Conservation (phyloP, 1,140 invertebrate species). For the Caerostris extrusa region DNA sequence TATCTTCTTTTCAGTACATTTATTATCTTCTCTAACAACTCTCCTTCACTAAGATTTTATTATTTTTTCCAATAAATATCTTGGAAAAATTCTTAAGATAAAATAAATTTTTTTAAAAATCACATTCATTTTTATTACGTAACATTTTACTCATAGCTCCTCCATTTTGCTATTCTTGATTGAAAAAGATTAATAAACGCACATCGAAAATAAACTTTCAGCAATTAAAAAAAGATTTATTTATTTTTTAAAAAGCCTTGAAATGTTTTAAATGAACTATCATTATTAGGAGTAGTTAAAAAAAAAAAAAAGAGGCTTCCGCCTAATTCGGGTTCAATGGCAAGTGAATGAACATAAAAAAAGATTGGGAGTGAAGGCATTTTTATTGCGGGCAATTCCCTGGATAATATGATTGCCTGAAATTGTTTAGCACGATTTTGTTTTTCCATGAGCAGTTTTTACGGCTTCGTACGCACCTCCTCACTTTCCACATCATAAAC, state of each 20-base stretch:
- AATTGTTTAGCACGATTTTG: slow-evolving; percentile 68
- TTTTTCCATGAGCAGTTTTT: slow-evolving; percentile 70
- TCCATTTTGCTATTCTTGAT: too few relatives aligned
- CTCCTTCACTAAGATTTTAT: too few relatives aligned
- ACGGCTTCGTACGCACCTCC: slow-evolving; percentile 44
- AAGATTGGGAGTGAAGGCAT: slow-evolving; percentile 10
- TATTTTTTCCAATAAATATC: too few relatives aligned
- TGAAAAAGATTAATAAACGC: too few relatives aligned
- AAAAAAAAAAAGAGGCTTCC: not conserved
- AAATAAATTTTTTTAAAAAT: too few relatives aligned
- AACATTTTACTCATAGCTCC: too few relatives aligned
- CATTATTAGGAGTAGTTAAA: not conserved
- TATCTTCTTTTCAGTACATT: too few relatives aligned
- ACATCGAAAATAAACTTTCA: not conserved
- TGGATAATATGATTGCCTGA: slow-evolving; percentile 50
- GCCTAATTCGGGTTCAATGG: slow-evolving; percentile 37
- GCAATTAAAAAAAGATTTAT: not conserved
- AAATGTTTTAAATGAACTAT: not conserved
- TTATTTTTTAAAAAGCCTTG: too few relatives aligned
- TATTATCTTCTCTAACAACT: too few relatives aligned
- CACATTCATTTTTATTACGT: too few relatives aligned
- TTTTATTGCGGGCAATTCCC: slow-evolving; percentile 67
- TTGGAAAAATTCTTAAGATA: too few relatives aligned
- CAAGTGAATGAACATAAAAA: slow-evolving; percentile 46
- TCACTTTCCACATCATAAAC: slow-evolving; percentile 74